Conservation (phyloP, 2,888 invertebrate species). For the Octonoba sinensis region DNA sequence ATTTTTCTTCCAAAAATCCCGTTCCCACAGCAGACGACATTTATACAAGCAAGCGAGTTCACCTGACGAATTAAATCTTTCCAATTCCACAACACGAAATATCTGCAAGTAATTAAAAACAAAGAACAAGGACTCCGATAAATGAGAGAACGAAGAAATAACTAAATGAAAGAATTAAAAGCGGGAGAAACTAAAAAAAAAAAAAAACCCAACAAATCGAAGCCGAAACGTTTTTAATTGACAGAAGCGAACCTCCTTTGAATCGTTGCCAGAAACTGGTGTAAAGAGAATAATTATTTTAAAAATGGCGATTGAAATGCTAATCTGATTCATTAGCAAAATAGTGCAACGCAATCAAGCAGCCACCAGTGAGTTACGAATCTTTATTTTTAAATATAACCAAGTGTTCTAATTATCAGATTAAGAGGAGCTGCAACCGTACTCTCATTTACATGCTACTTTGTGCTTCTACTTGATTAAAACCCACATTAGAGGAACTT, state of each 20-base stretch:
- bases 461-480: conserved; percentile 34
- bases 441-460: conserved; percentile 49
- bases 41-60: too few relatives aligned
- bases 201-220: background rate
- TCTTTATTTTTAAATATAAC: conserved; percentile 61
- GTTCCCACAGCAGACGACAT: too few relatives aligned
- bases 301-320: conserved; percentile 61
- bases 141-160: too few relatives aligned
- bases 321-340: conserved; percentile 55
- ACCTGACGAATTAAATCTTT: too few relatives aligned
- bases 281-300: conserved; percentile 59
- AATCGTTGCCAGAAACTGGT: conserved; percentile 35
- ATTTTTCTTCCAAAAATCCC: too few relatives aligned
- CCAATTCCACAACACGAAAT: too few relatives aligned
- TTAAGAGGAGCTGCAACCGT: conserved; percentile 39
- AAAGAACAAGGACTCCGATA: too few relatives aligned
- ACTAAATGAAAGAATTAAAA: conserved; percentile 1
- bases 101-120: too few relatives aligned
- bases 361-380: conserved; percentile 38
- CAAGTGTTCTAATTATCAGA: conserved; percentile 62
- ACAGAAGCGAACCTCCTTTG: conserved; percentile 13
- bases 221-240: conserved; percentile 49
- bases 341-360: conserved; percentile 50
- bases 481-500: conserved; percentile 34
- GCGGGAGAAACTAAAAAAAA: background rate